Evolutionary conservation across 1,140 invertebrate genomes (phyloP), one percentile per base, ranked within the genome.

Genomic region (Acromyrmex charruanus): DNA sequence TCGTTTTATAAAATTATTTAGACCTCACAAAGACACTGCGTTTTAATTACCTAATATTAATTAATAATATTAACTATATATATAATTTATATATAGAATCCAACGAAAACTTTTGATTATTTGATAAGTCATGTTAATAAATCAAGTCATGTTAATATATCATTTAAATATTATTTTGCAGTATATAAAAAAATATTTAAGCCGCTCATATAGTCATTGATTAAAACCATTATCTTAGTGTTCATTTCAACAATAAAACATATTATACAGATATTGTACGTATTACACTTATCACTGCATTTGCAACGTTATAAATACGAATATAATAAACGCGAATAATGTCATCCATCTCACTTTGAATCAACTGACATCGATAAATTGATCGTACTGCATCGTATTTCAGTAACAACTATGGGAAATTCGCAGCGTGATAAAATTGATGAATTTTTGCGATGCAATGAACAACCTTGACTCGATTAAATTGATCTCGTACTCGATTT

Each of bases 261-360:
- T 44, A 18, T 61, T 12, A 18, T 35, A 4, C 68, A 0, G 2
- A 61, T 28, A 63, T 77, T 28, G 10, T 25, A 21, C 18, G 7
- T 31, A 31, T 72, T 55, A 39, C 4, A 65, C 53, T 44, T 25
- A 31, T 74, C 35, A 3, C 5, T 9, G 44, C 16, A 55, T 58
- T 35, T n/a, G 1, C 39, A 35, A 74, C 16, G 9, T 49, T 16
- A 35, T 59, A 53, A 82, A 39, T 39, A 9, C 39, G 12, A 44
- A 44, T 44, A 61, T 84, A 49, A 61, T 84, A 84, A 84, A 74
- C 10, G 25, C 28, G 16, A 72, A 58, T 39, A 74, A 74, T n/a
- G 39, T 49, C 44, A 61, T 59, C 53, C 12, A 16, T 49, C 14
- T 49, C 66, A 59, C 51, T 58, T 55, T 25, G 25, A 51, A 35